phyloP scores from a whole-genome alignment of 2,888 invertebrate species.

The Acanthosepion esculentum region DNA sequence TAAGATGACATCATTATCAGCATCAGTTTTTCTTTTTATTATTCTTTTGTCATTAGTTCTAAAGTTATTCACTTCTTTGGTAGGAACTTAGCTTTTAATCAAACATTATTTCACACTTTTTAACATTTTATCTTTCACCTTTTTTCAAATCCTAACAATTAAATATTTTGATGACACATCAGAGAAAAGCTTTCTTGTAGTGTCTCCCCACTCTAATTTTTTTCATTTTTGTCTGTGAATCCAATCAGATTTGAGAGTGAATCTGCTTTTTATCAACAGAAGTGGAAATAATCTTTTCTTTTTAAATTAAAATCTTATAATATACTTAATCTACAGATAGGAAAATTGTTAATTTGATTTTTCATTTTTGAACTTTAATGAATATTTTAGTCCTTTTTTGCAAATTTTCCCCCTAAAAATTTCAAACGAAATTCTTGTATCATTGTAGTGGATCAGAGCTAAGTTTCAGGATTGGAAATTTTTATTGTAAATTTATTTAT shows the following conservation, averaged over 20 bases:
- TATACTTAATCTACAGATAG: neutral
- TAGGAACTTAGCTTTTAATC: neutral
- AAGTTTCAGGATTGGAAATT: no score
- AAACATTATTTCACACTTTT: neutral
- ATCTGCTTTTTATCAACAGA: neutral
- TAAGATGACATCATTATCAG: no score
- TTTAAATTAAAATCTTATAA: neutral
- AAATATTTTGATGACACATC: neutral
- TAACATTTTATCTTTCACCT: neutral
- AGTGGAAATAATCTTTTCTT: neutral
- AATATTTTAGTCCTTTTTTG: no score
- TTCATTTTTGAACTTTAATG: no score
- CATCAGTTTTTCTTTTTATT: no score
- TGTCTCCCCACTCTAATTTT: neutral
- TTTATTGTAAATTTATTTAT: no score
- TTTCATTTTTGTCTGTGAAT: neutral
- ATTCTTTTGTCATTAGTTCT: no score
- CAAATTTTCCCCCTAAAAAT: no score
- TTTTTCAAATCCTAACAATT: neutral
- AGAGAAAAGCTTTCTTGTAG: neutral
- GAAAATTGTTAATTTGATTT: no score
- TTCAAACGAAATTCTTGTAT: no score
- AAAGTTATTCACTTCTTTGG: no score
- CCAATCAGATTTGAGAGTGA: neutral
- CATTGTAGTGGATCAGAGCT: no score